Evolutionary conservation across 2,797 vertebrate species (phyloP).

Genomic region (Myripristis murdjan): DNA sequence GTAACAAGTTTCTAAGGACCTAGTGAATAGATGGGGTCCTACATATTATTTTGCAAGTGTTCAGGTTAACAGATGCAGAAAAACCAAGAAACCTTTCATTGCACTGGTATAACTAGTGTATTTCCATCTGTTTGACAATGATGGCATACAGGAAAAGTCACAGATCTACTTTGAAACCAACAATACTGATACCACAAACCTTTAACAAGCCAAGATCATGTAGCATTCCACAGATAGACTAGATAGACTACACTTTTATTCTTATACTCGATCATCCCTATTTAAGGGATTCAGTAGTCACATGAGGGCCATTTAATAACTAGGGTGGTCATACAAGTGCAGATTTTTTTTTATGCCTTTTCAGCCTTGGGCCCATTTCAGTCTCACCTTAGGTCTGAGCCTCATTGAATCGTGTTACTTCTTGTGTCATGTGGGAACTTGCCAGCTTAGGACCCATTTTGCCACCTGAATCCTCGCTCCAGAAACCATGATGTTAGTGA

Average conservation of each 20-base stretch:
- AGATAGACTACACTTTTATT: conserved; percentile 30
- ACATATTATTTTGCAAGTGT: conserved; percentile 62
- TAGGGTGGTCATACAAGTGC: conserved; percentile 23
- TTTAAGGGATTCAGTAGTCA: conserved; percentile 51
- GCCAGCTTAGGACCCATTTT: conserved; percentile 22
- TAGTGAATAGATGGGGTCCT: conserved; percentile 51
- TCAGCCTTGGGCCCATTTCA: conserved; percentile 46
- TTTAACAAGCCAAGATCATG: conserved; percentile 17
- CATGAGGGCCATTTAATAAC: conserved; percentile 30
- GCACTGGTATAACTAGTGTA: conserved; percentile 52
- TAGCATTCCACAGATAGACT: conserved; percentile 10
- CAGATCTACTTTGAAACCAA: conserved; percentile 30
- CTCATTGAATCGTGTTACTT: conserved; percentile 46
- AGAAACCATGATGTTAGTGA: conserved; percentile 52
- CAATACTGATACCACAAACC: conserved; percentile 4
- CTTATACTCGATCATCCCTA: conserved; percentile 9
- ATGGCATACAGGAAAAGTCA: conserved; percentile 27
- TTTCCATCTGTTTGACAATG: conserved; percentile 29
- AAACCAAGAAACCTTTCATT: conserved; percentile 48
- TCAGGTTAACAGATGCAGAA: conserved; percentile 50
- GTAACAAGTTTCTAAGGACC: conserved; percentile 69
- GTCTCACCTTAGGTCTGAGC: conserved; percentile 44
- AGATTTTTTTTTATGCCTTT: conserved; percentile 35
- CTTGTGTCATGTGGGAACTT: conserved; percentile 43
- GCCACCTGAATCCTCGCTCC: conserved; percentile 32